phyloP scores from a whole-genome alignment of 2,888 invertebrate genomes.

The Lepas anatifera region DNA sequence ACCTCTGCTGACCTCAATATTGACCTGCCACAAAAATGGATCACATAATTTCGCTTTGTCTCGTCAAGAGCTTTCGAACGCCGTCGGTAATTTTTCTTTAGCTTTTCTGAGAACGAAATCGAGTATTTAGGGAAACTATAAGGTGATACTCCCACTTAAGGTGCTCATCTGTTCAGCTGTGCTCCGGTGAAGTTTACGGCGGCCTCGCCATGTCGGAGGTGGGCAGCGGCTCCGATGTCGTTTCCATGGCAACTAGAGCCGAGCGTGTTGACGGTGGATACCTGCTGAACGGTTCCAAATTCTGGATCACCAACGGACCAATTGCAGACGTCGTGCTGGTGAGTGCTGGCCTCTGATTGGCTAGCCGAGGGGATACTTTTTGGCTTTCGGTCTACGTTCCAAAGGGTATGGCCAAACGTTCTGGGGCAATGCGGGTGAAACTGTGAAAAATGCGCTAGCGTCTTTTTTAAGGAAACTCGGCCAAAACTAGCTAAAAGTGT shows the following conservation, averaged over 20 bases:
- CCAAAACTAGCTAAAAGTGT: too few relatives aligned
- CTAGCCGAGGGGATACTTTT: too few relatives aligned
- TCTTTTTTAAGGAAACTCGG: too few relatives aligned
- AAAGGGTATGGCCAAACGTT: too few relatives aligned
- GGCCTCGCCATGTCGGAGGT: slow-evolving; percentile 95
- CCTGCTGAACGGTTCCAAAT: slow-evolving; percentile 88
- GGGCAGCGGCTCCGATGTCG: slow-evolving; percentile 86
- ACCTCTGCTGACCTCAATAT: too few relatives aligned
- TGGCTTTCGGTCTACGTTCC: too few relatives aligned
- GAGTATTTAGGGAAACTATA: not conserved
- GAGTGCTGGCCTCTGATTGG: too few relatives aligned
- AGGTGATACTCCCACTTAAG: not conserved
- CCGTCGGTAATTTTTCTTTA: not conserved
- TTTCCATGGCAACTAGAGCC: slow-evolving; percentile 84
- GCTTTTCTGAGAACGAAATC: not conserved
- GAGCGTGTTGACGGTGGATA: slow-evolving; percentile 82
- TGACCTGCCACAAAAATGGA: too few relatives aligned
- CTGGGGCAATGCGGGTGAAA: too few relatives aligned
- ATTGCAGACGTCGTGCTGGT: slow-evolving; percentile 89
- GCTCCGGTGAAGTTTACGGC: slow-evolving; percentile 84
- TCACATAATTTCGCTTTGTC: too few relatives aligned
- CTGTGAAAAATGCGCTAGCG: too few relatives aligned
- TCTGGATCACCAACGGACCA: slow-evolving; percentile 98
- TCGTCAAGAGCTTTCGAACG: too few relatives aligned
- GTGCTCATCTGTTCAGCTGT: slow-evolving; percentile 45